Conservation (phyloP, 2,797 vertebrate species). For the Gallinago nigripennis region DNA sequence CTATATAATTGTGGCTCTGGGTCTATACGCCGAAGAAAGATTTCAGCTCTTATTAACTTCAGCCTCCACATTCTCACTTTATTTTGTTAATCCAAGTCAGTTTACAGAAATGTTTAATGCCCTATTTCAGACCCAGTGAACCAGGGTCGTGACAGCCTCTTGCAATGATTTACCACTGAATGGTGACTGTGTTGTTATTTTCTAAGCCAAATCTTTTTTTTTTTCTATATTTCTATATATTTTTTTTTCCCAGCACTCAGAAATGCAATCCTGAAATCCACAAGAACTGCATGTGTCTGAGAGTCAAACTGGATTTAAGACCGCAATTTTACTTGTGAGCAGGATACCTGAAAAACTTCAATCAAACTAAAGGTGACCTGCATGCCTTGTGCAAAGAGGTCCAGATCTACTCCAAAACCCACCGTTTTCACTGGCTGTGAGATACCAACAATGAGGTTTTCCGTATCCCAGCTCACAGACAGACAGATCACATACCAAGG, state of each 20-base stretch:
- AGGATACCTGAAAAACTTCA: neutral
- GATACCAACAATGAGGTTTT: neutral
- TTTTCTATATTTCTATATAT: too few species aligned
- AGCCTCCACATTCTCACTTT: neutral
- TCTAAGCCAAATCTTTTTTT: neutral
- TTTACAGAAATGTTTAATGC: neutral
- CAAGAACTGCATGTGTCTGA: neutral
- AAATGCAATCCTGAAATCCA: neutral
- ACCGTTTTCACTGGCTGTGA: neutral
- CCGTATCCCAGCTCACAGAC: neutral
- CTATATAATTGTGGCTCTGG: neutral
- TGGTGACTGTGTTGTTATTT: neutral
- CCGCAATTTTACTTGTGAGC: neutral
- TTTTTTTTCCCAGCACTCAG: neutral
- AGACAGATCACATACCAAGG: neutral
- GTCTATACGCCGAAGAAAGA: neutral
- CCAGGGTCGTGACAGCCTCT: neutral
- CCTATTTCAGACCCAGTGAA: neutral
- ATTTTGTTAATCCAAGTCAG: neutral
- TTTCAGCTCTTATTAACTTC: neutral
- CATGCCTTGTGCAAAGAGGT: neutral
- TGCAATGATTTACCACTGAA: slow-evolving; percentile 1
- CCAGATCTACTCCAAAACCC: neutral
- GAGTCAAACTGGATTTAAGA: neutral
- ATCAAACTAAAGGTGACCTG: neutral